These are phyloP conservation scores for Campoletis sonorensis DNA, from an alignment of 1,140 invertebrate genomes.

Conservation along the genomic window DNA sequence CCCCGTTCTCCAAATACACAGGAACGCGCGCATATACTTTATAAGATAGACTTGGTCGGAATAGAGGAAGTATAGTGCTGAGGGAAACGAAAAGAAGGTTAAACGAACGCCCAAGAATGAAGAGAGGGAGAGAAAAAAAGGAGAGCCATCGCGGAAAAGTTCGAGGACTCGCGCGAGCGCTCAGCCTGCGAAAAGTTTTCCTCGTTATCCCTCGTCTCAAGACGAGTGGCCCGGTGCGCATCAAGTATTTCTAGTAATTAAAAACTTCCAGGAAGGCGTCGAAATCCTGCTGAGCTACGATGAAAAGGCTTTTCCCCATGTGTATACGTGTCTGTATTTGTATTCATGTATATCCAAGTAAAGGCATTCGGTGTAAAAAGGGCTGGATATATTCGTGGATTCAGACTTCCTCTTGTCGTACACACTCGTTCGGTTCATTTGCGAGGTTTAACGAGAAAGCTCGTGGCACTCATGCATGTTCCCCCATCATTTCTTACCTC, in stretches of 20 bases:
- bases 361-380: background rate
- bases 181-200: slow-evolving; percentile 49
- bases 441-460: slow-evolving; percentile 37
- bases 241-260: slow-evolving; percentile 55
- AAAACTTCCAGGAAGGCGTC: slow-evolving; percentile 48
- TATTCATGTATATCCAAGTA: background rate
- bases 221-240: slow-evolving; percentile 49
- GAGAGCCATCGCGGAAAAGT: slow-evolving; percentile 44
- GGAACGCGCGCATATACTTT: background rate
- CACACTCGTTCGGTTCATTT: slow-evolving; percentile 40
- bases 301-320: slow-evolving; percentile 41
- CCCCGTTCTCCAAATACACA: background rate
- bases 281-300: slow-evolving; percentile 46
- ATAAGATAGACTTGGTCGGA: background rate
- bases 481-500: slow-evolving; percentile 8
- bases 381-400: background rate
- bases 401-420: background rate
- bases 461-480: background rate
- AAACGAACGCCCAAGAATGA: slow-evolving; percentile 11
- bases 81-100: background rate
- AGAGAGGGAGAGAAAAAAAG: background rate
- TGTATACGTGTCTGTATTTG: background rate
- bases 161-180: slow-evolving; percentile 10
- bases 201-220: slow-evolving; percentile 51
- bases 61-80: background rate